Evolutionary conservation across 2,113 vertebrate genomes (phyloP), one percentile per base, ranked within the genome.

Genomic region (Rhodinocichla rosea): DNA sequence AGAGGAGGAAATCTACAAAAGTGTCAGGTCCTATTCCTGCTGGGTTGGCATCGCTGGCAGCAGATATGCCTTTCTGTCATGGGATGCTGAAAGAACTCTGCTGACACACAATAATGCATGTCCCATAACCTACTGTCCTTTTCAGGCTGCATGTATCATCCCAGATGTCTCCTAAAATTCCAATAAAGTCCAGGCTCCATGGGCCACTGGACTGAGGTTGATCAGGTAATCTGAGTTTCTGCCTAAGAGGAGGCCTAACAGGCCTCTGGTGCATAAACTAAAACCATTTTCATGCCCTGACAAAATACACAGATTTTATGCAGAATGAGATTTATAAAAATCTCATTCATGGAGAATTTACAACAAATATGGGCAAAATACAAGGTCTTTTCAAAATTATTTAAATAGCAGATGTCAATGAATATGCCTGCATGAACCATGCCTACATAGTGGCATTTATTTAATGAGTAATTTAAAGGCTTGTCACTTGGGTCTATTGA

Each of bases 371-470:
- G 40, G 75, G 68, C 71, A 95, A 90, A 92, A 69, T 56, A 80
- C 69, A 94, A 81, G 32, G 20, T 82, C 47, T 91, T 83, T 84
- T 91, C 74, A 91, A 91, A 52, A 19, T 81, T 92, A 89, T 86
- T 91, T 89, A 78, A 94, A 94, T 82, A 90, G 69, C 60, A 96
- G 64, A 71, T 87, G 77, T 32, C 92, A 91, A 60, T 71, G 77
- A 84, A 78, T 86, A 86, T 64, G 67, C 60, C 74, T 90, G 60
- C 39, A 78, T 78, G 93, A 96, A 88, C 82, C 77, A 83, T 83
- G 79, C 63, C 63, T 86, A 69, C 59, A 69, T 44, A 73, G 68
- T 17, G 13, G 52, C 64, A 87, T 86, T 97, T 87, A 90, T 77
- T 87, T 70, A 90, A 83, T 68, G 80, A 87, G n/a, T 49, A 91